These are phyloP conservation scores for Spea bombifrons DNA, from an alignment of 2,113 vertebrate genomes.

Conservation along the genomic window DNA sequence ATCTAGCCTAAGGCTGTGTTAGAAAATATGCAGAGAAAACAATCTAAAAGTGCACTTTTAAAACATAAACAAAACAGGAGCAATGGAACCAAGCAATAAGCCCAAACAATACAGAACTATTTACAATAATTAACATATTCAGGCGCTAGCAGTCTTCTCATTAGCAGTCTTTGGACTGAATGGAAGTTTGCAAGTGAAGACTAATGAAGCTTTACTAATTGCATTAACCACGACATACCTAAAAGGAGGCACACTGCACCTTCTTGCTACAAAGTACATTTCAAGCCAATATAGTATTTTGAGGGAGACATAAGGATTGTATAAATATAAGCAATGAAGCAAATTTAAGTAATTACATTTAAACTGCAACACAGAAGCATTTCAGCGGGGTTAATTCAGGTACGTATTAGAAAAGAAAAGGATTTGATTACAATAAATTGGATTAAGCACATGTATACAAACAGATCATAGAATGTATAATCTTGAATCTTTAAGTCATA, in stretches of 20 bases:
- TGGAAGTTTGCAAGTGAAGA: neutral
- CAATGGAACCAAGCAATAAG: neutral
- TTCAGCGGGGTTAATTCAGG: too few species aligned
- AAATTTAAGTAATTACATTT: neutral
- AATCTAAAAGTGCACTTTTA: too few species aligned
- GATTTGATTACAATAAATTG: too few species aligned
- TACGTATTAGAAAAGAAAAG: too few species aligned
- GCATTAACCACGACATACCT: neutral
- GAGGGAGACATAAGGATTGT: neutral
- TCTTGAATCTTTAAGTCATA: too few species aligned
- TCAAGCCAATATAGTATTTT: neutral
- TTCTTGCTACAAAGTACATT: neutral
- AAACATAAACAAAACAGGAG: neutral
- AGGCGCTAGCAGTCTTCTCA: neutral
- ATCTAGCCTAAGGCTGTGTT: neutral
- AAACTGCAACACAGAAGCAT: neutral
- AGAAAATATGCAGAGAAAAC: neutral
- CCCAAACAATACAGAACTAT: neutral
- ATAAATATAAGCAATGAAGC: neutral
- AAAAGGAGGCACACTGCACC: neutral
- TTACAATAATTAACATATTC: neutral
- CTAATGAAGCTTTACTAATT: neutral
- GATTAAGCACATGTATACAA: too few species aligned
- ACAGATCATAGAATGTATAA: too few species aligned
- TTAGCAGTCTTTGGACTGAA: conserved; percentile 1